These are phyloP conservation scores for Coracias cyanogaster DNA, from an alignment of 2,797 vertebrate genomes.

Conservation along the genomic window DNA sequence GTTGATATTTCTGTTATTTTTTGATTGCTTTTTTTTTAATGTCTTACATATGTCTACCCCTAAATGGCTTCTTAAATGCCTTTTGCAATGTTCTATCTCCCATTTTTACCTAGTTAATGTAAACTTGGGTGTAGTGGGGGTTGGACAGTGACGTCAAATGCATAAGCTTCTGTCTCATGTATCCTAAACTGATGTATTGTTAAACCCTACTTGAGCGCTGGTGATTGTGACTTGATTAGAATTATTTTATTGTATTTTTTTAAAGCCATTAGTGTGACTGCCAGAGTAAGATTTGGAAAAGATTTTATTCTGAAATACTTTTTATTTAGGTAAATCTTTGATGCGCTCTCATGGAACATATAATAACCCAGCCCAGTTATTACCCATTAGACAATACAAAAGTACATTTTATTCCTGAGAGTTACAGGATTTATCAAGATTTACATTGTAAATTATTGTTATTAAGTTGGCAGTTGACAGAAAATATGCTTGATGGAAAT, in stretches of 20 bases:
- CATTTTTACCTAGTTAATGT: neutral
- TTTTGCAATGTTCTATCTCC: neutral
- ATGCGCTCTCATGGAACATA: neutral
- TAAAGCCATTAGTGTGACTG: neutral
- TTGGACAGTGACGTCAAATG: neutral
- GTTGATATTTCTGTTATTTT: neutral
- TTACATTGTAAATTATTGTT: slow-evolving; percentile 19
- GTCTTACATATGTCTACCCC: neutral
- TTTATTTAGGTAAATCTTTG: neutral
- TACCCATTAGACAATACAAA: neutral
- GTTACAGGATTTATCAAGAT: neutral
- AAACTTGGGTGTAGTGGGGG: neutral
- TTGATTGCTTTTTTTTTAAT: neutral
- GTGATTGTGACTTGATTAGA: neutral
- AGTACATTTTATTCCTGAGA: neutral
- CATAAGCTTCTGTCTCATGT: neutral
- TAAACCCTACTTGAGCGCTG: neutral
- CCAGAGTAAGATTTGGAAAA: neutral
- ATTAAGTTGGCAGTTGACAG: slow-evolving; percentile 14
- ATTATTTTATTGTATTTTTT: neutral
- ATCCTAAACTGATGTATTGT: neutral
- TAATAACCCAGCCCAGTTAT: neutral
- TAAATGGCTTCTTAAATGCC: neutral
- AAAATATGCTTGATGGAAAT: neutral
- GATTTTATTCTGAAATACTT: neutral